phyloP scores from a whole-genome alignment of 2,113 vertebrate genomes.

The Eurystomus gularis region DNA sequence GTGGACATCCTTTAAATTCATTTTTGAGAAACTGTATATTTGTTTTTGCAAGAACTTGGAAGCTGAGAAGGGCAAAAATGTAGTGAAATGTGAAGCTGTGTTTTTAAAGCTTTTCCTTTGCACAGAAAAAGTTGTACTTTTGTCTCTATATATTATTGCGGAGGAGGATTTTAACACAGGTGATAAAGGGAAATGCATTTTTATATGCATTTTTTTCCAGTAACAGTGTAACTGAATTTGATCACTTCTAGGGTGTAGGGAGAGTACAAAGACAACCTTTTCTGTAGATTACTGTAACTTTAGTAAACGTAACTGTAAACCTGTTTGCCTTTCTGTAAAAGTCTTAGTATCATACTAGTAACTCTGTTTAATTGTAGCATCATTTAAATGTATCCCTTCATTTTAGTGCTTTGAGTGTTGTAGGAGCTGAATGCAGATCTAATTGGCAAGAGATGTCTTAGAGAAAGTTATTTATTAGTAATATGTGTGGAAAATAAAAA shows the following conservation, averaged over 20 bases:
- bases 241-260: conserved; percentile 17
- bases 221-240: conserved; percentile 28
- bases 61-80: conserved; percentile 76
- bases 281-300: conserved; percentile 74
- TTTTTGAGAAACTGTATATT: conserved; percentile 80
- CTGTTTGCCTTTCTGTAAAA: conserved; percentile 66
- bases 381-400: conserved; percentile 62
- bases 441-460: conserved; percentile 65
- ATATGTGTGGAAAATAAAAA: conserved; percentile 43
- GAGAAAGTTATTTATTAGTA: conserved; percentile 66
- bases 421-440: conserved; percentile 47
- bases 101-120: conserved; percentile 74
- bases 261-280: conserved; percentile 60
- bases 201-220: conserved; percentile 56
- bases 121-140: conserved; percentile 72
- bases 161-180: conserved; percentile 20
- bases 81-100: conserved; percentile 81
- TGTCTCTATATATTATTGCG: conserved; percentile 26
- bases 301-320: conserved; percentile 69
- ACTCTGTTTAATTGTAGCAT: conserved; percentile 43
- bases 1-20: conserved; percentile 79
- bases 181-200: conserved; percentile 56
- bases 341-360: conserved; percentile 65
- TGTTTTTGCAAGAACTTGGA: conserved; percentile 76
- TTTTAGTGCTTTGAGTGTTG: conserved; percentile 59